phyloP scores from a whole-genome alignment of 2,113 vertebrate species.

The Peromyscus californicus region DNA sequence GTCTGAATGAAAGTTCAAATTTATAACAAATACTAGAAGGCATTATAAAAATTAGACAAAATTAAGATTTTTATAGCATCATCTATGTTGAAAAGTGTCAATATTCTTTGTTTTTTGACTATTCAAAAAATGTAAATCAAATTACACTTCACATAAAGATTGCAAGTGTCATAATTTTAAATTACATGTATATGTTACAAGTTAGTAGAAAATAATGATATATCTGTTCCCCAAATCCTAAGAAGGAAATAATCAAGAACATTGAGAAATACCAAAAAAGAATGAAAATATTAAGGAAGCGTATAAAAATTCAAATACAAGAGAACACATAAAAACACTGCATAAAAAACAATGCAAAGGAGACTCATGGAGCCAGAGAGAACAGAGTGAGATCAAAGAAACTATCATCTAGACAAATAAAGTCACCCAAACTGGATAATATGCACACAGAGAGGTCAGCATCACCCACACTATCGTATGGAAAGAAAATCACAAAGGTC shows the following conservation, averaged over 20 bases:
- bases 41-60: background rate
- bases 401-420: constrained; percentile 41
- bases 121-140: constrained; percentile 46
- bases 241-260: background rate
- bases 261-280: constrained; percentile 19
- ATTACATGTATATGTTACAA: background rate
- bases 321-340: background rate
- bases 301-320: constrained; percentile 7
- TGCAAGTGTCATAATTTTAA: background rate
- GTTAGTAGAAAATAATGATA: background rate
- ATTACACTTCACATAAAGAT: background rate
- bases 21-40: constrained; percentile 1
- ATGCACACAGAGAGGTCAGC: background rate
- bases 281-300: constrained; percentile 13
- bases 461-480: background rate
- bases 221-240: background rate
- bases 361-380: background rate
- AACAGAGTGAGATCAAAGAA: constrained; percentile 7
- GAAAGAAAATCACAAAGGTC: constrained; percentile 17
- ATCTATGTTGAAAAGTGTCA: constrained; percentile 4
- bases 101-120: background rate
- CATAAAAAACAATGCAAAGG: background rate
- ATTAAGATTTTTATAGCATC: constrained; percentile 13
- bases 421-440: constrained; percentile 6
- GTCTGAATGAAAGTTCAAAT: constrained; percentile 4